Conservation (phyloP, 2,888 invertebrate species). For the Hermaeophaga mercurialis region DNA sequence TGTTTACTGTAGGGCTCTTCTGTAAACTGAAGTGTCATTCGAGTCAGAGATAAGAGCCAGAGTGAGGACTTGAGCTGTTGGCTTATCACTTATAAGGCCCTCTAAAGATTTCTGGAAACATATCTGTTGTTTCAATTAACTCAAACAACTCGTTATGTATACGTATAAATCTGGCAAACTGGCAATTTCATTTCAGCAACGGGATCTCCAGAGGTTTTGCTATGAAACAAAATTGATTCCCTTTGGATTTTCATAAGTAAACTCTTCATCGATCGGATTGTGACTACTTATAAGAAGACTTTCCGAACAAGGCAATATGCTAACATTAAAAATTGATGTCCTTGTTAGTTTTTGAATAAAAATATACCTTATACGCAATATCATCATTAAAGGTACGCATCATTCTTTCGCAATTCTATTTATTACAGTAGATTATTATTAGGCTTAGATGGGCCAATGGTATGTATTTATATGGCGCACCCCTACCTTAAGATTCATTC, state of each 20-base stretch:
- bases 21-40: not conserved
- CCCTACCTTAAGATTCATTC: too few species aligned
- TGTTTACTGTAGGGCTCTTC: slow-evolving; percentile 1
- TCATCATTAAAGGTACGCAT: not conserved
- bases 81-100: slow-evolving; percentile 40
- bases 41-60: slow-evolving; percentile 22
- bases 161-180: slow-evolving; percentile 13
- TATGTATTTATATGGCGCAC: too few species aligned
- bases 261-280: not conserved
- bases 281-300: not conserved
- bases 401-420: too few species aligned
- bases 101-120: slow-evolving; percentile 34
- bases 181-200: slow-evolving; percentile 3
- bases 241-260: slow-evolving; percentile 1
- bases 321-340: too few species aligned
- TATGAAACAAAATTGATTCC: slow-evolving; percentile 5
- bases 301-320: too few species aligned
- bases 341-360: too few species aligned
- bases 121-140: slow-evolving; percentile 32
- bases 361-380: too few species aligned
- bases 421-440: too few species aligned
- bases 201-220: slow-evolving; percentile 1
- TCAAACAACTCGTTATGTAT: slow-evolving; percentile 20
- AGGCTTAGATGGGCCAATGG: too few species aligned
- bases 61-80: slow-evolving; percentile 30